phyloP scores from a whole-genome alignment of 2,888 invertebrate genomes.

The Chaetoderma sp. region DNA sequence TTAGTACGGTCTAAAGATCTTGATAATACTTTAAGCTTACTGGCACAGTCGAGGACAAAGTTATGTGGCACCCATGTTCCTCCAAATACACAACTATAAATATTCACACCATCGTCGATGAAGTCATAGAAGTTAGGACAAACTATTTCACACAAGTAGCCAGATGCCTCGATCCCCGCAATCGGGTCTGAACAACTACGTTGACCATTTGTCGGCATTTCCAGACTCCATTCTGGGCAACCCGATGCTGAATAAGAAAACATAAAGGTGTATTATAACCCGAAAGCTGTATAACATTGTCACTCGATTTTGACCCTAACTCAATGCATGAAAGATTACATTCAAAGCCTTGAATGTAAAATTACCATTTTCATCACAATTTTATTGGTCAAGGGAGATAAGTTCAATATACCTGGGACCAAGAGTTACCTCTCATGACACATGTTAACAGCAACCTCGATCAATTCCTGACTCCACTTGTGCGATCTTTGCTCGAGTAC shows the following conservation, averaged over 20 bases:
- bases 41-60: conserved; percentile 47
- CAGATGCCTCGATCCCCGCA: conserved; percentile 22
- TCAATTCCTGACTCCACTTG: no score
- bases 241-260: conserved; percentile 19
- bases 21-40: conserved; percentile 31
- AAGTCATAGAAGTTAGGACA: conserved; percentile 32
- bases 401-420: no score
- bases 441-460: no score
- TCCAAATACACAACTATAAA: conserved; percentile 42
- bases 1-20: no score
- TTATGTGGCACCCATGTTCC: conserved; percentile 41
- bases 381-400: no score
- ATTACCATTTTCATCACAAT: no score
- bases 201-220: conserved; percentile 23
- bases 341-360: no score
- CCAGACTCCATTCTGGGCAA: conserved; percentile 39
- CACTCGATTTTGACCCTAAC: no score
- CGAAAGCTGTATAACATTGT: no score
- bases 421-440: no score
- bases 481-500: no score
- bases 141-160: conserved; percentile 33
- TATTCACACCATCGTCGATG: conserved; percentile 29
- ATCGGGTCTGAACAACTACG: conserved; percentile 25
- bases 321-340: no score
- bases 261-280: background rate